Conservation (phyloP, 2,113 vertebrate species). For the Callithrix jacchus region DNA sequence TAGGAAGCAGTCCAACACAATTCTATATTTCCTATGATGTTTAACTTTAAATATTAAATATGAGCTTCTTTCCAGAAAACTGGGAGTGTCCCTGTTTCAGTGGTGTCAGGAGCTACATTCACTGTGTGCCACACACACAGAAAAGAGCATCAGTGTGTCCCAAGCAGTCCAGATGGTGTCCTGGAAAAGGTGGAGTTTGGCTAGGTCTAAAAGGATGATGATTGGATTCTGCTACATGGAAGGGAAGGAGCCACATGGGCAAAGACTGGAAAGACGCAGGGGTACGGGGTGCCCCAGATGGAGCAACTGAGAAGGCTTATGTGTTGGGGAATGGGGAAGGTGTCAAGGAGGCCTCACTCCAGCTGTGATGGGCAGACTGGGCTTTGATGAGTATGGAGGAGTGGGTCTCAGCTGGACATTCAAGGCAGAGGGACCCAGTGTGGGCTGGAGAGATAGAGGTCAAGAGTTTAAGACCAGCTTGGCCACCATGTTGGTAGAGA, state of each 20-base stretch:
- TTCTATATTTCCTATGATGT: not conserved
- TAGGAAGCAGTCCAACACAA: not conserved
- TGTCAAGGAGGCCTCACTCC: not conserved
- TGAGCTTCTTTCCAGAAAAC: not conserved
- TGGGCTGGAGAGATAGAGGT: not conserved
- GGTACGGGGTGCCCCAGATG: fast-evolving
- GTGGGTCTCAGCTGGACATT: not conserved
- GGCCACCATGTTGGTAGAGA: no score
- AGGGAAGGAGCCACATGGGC: not conserved
- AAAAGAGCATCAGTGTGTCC: not conserved
- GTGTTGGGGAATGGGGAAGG: not conserved
- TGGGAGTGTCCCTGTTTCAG: not conserved
- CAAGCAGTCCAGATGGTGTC: not conserved
- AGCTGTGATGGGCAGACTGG: not conserved
- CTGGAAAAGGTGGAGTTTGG: not conserved
- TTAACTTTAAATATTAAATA: not conserved
- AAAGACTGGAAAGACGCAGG: not conserved
- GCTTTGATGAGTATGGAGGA: not conserved
- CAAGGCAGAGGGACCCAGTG: not conserved
- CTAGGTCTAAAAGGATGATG: not conserved
- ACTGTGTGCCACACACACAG: not conserved
- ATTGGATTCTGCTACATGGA: not conserved
- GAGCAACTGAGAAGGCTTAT: not conserved
- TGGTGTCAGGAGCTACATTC: not conserved
- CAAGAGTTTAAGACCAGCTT: no score